Conservation (phyloP, 2,113 vertebrate species). For the Petrocephalus zakoni region DNA sequence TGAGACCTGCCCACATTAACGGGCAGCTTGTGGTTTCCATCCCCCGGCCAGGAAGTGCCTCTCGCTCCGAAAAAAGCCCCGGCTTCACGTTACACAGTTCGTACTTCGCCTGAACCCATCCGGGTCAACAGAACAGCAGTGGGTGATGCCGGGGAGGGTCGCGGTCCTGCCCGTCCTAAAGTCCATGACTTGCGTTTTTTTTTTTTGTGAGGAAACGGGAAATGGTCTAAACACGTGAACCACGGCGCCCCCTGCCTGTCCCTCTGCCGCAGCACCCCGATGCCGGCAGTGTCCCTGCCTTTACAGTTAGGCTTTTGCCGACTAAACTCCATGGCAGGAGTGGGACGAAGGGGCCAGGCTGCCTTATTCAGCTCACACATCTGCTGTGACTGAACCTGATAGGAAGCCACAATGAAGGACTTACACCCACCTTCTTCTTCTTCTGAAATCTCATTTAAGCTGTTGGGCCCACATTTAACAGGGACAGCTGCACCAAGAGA, state of each 20-base stretch:
- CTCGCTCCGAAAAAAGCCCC: neutral
- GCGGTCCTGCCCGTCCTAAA: neutral
- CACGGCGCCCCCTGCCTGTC: neutral
- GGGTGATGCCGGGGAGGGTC: neutral
- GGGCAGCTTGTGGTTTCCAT: neutral
- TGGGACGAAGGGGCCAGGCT: neutral
- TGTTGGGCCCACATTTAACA: neutral
- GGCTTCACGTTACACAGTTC: neutral
- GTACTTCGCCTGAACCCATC: neutral
- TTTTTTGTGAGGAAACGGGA: neutral
- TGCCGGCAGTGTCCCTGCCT: neutral
- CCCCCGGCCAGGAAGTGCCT: neutral
- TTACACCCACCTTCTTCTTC: neutral
- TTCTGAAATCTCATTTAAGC: neutral
- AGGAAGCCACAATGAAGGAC: neutral
- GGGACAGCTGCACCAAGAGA: neutral
- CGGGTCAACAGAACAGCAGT: neutral
- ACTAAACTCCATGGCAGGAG: neutral
- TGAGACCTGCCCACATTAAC: neutral
- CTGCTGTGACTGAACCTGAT: neutral
- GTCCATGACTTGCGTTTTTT: neutral
- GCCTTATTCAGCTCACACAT: neutral
- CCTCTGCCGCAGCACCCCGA: neutral
- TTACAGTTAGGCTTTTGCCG: neutral
- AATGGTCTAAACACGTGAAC: neutral